phyloP scores from a whole-genome alignment of 2,797 vertebrate genomes.

The Syndactyla subalaris region DNA sequence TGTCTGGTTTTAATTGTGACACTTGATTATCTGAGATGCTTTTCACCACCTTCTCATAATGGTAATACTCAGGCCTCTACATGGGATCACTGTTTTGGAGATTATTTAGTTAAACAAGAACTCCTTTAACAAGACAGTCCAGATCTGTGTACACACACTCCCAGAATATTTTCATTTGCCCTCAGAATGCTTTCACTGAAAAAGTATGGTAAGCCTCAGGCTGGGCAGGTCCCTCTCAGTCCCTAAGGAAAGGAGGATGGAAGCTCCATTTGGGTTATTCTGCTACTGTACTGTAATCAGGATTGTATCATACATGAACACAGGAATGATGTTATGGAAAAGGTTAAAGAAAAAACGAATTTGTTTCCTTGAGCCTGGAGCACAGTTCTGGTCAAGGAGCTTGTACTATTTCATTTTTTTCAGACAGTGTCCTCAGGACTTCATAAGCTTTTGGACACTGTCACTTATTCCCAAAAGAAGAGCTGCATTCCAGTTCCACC shows the following conservation, averaged over 20 bases:
- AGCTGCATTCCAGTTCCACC: neutral
- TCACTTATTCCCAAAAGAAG: neutral
- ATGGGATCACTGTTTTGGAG: neutral
- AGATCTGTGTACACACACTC: neutral
- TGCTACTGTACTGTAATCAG: neutral
- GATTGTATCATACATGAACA: neutral
- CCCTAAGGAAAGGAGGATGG: neutral
- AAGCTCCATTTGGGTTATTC: neutral
- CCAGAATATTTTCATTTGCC: neutral
- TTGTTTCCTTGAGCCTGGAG: neutral
- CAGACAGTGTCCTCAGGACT: neutral
- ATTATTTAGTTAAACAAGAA: conserved; percentile 22
- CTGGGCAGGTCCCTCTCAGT: neutral
- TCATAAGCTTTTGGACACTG: neutral
- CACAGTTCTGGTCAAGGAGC: neutral
- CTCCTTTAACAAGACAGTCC: neutral
- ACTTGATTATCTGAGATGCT: conserved; percentile 55
- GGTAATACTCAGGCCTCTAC: neutral
- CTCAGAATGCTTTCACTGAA: neutral
- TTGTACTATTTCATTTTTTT: neutral
- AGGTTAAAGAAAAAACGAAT: neutral
- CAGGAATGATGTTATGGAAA: neutral
- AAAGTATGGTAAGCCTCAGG: neutral
- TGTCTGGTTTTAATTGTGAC: conserved; percentile 42
- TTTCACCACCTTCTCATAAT: conserved; percentile 41